These are phyloP conservation scores for Ceratina japonica DNA, from an alignment of 1,140 invertebrate species.

Conservation along the genomic window DNA sequence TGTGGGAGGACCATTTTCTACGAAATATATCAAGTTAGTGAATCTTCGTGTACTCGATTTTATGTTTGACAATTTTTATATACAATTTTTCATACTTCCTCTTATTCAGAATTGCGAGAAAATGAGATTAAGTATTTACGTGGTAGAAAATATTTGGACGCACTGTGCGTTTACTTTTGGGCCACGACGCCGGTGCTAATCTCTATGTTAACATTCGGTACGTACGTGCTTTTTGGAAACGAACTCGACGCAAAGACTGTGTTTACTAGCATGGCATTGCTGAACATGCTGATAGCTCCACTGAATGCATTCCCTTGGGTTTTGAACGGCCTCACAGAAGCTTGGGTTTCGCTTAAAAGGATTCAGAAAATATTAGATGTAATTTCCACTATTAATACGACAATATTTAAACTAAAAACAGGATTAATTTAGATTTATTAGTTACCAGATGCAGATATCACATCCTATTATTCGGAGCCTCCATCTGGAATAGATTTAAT, in stretches of 20 bases:
- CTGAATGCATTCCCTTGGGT: conserved; percentile 99
- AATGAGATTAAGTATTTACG: conserved; percentile 89
- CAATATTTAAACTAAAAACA: not conserved
- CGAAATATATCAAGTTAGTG: conserved; percentile 76
- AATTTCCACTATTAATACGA: conserved; percentile 61
- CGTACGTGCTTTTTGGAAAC: conserved; percentile 92
- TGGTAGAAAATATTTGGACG: conserved; percentile 97
- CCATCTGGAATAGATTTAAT: conserved; percentile 73
- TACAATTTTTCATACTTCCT: conserved; percentile 39
- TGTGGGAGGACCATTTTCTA: conserved; percentile 95
- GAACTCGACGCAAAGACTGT: conserved; percentile 91
- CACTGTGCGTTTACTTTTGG: conserved; percentile 99
- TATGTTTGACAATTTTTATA: conserved; percentile 5
- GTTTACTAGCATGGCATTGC: conserved; percentile 96
- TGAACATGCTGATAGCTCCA: conserved; percentile 97
- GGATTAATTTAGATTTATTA: conserved; percentile 66
- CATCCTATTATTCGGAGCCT: conserved; percentile 73
- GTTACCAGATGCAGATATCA: conserved; percentile 83
- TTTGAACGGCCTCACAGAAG: conserved; percentile 96
- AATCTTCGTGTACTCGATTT: conserved; percentile 9
- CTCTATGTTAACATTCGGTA: conserved; percentile 93
- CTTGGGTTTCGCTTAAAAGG: conserved; percentile 92
- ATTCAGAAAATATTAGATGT: conserved; percentile 88
- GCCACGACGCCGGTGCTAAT: conserved; percentile 98
- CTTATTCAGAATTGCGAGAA: conserved; percentile 81